Conservation (phyloP, 2,113 vertebrate species). For the Oncorhynchus keta region DNA sequence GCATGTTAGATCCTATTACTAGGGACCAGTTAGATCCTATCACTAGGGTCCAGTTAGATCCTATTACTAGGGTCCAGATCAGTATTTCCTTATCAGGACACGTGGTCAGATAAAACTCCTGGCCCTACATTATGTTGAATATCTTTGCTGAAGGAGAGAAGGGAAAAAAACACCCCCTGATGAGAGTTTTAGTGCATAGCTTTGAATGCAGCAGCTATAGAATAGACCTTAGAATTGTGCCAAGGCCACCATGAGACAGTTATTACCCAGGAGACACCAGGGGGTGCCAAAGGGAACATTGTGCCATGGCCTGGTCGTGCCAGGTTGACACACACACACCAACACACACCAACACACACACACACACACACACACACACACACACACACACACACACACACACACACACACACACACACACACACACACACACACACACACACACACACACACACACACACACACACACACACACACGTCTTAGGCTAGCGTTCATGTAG, state of each 20-base stretch:
- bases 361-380: not conserved
- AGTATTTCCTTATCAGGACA: conserved; percentile 1
- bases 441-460: not conserved
- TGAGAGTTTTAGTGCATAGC: conserved; percentile 59
- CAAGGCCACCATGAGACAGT: conserved; percentile 7
- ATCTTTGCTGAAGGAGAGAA: conserved; percentile 24
- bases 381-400: not conserved
- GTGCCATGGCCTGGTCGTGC: not conserved
- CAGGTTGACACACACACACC: not conserved
- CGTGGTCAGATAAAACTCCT: not conserved
- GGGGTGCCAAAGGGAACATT: conserved; percentile 27
- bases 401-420: not conserved
- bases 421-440: not conserved
- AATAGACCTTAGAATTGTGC: not conserved
- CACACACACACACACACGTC: not conserved
- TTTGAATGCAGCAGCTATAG: conserved; percentile 50
- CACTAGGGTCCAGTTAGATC: too few relatives aligned
- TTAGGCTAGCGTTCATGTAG: conserved; percentile 8
- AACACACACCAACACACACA: not conserved
- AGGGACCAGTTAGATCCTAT: too few relatives aligned
- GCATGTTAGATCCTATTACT: too few relatives aligned
- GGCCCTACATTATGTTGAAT: conserved; percentile 30
- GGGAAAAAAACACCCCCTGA: not conserved
- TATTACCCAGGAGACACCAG: not conserved
- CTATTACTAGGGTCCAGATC: not conserved